Evolutionary conservation across 2,797 vertebrate genomes (phyloP).

Genomic region (Poecilia wingei): DNA sequence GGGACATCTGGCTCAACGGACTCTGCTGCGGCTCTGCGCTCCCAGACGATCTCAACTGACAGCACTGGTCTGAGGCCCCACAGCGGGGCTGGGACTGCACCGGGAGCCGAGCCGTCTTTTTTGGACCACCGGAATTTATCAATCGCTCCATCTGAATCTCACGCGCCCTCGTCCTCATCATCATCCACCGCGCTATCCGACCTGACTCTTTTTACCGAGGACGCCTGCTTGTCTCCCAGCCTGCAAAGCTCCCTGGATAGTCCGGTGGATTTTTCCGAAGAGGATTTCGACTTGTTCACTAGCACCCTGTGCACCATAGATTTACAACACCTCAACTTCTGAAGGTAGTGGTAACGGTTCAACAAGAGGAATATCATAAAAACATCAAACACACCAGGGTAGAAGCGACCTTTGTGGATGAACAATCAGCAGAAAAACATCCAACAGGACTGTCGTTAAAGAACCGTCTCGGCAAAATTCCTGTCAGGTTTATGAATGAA

Average conservation of each 20-base stretch:
- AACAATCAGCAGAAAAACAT: not conserved
- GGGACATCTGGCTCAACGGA: constrained; percentile 68
- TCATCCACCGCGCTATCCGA: constrained; percentile 74
- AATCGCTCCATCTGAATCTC: constrained; percentile 37
- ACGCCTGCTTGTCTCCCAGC: constrained; percentile 86
- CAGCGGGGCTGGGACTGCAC: constrained; percentile 28
- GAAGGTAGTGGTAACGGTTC: constrained; percentile 21
- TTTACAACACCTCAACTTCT: constrained; percentile 87
- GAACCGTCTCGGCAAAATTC: constrained; percentile 73
- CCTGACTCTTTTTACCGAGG: constrained; percentile 85
- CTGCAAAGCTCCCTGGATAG: constrained; percentile 86
- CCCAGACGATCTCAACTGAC: constrained; percentile 70
- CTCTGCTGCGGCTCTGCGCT: constrained; percentile 47
- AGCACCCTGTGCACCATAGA: constrained; percentile 94
- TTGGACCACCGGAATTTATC: constrained; percentile 78
- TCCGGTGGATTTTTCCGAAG: constrained; percentile 90
- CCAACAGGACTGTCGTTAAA: constrained; percentile 32
- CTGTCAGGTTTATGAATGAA: constrained; percentile 61
- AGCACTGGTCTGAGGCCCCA: constrained; percentile 56
- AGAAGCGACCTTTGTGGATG: not conserved
- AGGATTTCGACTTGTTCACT: constrained; percentile 93
- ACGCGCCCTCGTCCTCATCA: constrained; percentile 13
- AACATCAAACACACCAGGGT: not conserved
- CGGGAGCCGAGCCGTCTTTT: constrained; percentile 63
- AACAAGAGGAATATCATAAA: not conserved